A percentile compares a stretch with the other conserved stretches of the same genome.
Evolutionary conservation across 2,113 vertebrate species (phyloP).

Genomic region (Charadrius vociferus): DNA sequence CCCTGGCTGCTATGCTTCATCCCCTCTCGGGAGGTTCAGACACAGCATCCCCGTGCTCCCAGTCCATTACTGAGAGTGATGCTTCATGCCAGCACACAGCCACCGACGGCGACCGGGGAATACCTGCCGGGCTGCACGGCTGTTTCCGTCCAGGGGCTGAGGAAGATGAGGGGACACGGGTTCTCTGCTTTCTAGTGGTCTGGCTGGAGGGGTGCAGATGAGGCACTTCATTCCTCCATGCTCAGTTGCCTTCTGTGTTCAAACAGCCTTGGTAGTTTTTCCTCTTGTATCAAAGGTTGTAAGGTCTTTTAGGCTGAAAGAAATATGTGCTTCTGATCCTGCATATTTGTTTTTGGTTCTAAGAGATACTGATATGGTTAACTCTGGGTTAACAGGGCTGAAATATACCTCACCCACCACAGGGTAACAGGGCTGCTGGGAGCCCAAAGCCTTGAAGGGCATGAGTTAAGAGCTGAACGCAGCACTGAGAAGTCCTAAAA

Average conservation of each 20-base stretch:
- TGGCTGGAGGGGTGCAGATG: not conserved
- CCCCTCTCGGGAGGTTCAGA: not conserved
- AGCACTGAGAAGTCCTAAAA: not conserved
- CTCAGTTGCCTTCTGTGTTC: not conserved
- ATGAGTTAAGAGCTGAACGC: not conserved
- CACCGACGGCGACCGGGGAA: not conserved
- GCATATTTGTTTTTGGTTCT: not conserved
- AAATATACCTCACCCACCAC: not conserved
- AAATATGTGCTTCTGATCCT: not conserved
- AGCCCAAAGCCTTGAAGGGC: not conserved
- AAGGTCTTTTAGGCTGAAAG: not conserved
- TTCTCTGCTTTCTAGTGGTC: not conserved
- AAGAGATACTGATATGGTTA: not conserved
- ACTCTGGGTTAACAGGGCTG: not conserved
- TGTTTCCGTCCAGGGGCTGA: not conserved
- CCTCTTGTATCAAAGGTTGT: not conserved
- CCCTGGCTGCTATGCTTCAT: not conserved
- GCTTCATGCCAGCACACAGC: not conserved
- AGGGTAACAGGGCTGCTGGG: not conserved
- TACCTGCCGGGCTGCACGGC: not conserved
- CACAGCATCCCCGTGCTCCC: rapidly evolving
- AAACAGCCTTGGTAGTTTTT: rapidly evolving
- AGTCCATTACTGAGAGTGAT: not conserved
- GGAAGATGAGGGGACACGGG: not conserved
- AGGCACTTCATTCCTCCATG: not conserved